Evolutionary conservation across 2,113 vertebrate genomes (phyloP).

Genomic region (Ochotona princeps): DNA sequence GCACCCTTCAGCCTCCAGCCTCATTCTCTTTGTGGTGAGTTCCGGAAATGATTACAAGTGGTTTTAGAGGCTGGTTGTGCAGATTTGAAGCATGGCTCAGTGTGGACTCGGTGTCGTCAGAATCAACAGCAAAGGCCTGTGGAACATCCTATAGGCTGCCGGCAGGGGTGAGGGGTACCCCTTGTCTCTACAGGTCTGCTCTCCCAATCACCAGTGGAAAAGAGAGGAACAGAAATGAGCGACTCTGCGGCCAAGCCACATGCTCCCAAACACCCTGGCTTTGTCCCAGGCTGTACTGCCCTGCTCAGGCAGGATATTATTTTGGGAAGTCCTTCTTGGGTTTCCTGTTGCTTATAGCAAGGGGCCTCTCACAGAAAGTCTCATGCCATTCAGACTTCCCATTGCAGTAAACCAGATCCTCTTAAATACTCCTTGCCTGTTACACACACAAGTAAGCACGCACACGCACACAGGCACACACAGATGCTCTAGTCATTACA

Average conservation of each 20-base stretch:
- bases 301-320: background rate
- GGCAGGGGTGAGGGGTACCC: background rate
- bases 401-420: background rate
- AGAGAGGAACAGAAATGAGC: background rate
- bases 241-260: background rate
- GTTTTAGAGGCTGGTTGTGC: background rate
- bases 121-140: background rate
- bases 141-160: background rate
- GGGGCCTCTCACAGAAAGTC: conserved; percentile 20
- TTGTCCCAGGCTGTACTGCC: background rate
- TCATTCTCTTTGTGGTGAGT: background rate
- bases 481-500: background rate
- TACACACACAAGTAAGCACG: background rate
- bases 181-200: background rate
- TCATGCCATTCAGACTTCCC: conserved; percentile 8
- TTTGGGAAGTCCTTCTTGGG: conserved; percentile 12
- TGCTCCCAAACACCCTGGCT: background rate
- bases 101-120: background rate
- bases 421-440: background rate
- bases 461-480: background rate
- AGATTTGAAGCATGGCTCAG: background rate
- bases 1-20: background rate
- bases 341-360: background rate
- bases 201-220: background rate
- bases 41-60: background rate